phyloP scores from a whole-genome alignment of 2,113 vertebrate genomes.

The Laticauda colubrina region DNA sequence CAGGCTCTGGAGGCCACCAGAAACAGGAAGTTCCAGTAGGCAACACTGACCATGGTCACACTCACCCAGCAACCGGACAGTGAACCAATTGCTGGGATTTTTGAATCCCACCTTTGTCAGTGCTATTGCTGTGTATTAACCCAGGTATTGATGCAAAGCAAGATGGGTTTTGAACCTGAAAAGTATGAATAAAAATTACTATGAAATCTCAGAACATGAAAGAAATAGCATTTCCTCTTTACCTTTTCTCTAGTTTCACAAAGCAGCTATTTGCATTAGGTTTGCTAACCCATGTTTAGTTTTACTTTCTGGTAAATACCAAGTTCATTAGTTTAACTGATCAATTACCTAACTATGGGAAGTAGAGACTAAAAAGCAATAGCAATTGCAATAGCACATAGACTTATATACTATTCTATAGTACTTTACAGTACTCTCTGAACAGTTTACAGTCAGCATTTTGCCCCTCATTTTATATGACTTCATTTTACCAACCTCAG shows the following conservation, averaged over 20 bases:
- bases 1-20: no score
- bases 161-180: slow-evolving; percentile 13
- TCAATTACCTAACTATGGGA: slow-evolving; percentile 56
- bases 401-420: background rate
- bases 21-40: no score
- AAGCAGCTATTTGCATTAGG: slow-evolving; percentile 54
- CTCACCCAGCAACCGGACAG: no score
- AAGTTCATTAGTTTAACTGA: slow-evolving; percentile 33
- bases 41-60: no score
- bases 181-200: background rate
- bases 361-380: slow-evolving; percentile 35
- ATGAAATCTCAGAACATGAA: slow-evolving; percentile 2
- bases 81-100: no score
- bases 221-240: background rate
- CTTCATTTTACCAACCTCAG: background rate
- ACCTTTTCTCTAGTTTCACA: slow-evolving; percentile 14
- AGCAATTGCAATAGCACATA: background rate
- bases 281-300: slow-evolving; percentile 39
- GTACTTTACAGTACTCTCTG: background rate
- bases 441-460: background rate
- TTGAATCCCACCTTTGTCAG: no score
- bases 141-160: background rate
- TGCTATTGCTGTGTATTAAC: background rate
- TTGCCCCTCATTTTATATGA: background rate
- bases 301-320: slow-evolving; percentile 28